Evolutionary conservation across 2,888 invertebrate species (phyloP).

Genomic region (Lingula anatina): DNA sequence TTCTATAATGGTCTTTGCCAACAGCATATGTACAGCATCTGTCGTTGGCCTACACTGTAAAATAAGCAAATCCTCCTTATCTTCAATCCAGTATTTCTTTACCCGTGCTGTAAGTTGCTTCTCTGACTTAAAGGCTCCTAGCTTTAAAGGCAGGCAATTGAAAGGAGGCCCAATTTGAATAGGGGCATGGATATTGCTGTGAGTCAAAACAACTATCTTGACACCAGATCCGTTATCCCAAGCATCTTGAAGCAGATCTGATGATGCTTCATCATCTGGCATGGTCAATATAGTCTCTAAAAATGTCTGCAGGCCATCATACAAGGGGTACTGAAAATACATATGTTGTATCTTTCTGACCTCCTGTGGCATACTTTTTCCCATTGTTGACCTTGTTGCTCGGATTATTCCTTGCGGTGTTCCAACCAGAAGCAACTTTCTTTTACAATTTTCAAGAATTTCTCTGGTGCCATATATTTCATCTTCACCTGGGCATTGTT

Average conservation of each 20-base stretch:
- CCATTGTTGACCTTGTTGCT: background rate
- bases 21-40: conserved; percentile 4
- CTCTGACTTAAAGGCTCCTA: conserved; percentile 6
- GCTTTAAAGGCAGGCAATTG: conserved; percentile 2
- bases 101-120: conserved; percentile 4
- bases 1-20: conserved; percentile 6
- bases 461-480: background rate
- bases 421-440: background rate
- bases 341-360: background rate
- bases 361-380: background rate
- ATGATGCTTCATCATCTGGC: too few species aligned
- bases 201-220: conserved; percentile 5
- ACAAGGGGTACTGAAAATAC: conserved; percentile 4
- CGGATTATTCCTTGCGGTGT: conserved; percentile 7
- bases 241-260: background rate
- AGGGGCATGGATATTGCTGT: conserved; percentile 3
- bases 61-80: conserved; percentile 1
- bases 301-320: conserved; percentile 1
- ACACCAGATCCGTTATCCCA: background rate
- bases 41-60: conserved; percentile 2
- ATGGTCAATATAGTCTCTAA: background rate
- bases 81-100: conserved; percentile 1
- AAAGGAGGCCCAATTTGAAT: background rate
- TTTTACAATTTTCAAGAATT: background rate
- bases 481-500: too few species aligned